A percentile compares a stretch with the other conserved stretches of the same genome.
Conservation (phyloP, 2,888 invertebrate species). For the Aquatica leii region DNA sequence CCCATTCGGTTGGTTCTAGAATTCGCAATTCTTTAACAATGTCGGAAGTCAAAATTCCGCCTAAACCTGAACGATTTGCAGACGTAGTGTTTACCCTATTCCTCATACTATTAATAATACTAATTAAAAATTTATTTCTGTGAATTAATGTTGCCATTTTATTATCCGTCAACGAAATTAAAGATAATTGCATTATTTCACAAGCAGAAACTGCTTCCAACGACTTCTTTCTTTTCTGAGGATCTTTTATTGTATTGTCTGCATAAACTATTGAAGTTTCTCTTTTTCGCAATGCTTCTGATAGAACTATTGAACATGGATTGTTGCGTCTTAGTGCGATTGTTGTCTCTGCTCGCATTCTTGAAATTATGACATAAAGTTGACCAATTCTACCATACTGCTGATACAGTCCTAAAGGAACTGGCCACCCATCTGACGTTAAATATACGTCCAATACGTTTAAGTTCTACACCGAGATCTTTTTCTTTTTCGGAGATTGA, state of each 20-base stretch:
- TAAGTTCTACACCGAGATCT: neutral
- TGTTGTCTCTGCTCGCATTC: too few species aligned
- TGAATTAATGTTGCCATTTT: constrained; percentile 3
- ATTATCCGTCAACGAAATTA: constrained; percentile 1
- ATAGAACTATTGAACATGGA: constrained; percentile 6
- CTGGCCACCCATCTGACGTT: constrained; percentile 5
- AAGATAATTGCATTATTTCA: constrained; percentile 6
- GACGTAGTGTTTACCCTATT: too few species aligned
- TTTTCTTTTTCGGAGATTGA: constrained; percentile 1
- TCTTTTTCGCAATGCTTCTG: too few species aligned
- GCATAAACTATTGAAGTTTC: constrained; percentile 6
- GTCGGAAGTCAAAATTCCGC: constrained; percentile 6
- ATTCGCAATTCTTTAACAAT: constrained; percentile 8
- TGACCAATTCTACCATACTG: neutral
- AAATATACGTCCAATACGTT: constrained; percentile 8
- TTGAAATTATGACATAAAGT: constrained; percentile 1
- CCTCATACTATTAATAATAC: too few species aligned
- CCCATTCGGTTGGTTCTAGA: constrained; percentile 5
- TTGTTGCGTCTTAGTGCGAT: neutral
- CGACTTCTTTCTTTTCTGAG: constrained; percentile 5
- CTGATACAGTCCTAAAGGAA: neutral
- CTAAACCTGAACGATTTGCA: too few species aligned
- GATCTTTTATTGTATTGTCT: constrained; percentile 1
- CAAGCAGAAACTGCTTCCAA: constrained; percentile 4
- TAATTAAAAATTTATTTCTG: neutral